These are phyloP conservation scores for Hypolimnas misippus DNA, from an alignment of 2,888 invertebrate genomes.

Conservation along the genomic window DNA sequence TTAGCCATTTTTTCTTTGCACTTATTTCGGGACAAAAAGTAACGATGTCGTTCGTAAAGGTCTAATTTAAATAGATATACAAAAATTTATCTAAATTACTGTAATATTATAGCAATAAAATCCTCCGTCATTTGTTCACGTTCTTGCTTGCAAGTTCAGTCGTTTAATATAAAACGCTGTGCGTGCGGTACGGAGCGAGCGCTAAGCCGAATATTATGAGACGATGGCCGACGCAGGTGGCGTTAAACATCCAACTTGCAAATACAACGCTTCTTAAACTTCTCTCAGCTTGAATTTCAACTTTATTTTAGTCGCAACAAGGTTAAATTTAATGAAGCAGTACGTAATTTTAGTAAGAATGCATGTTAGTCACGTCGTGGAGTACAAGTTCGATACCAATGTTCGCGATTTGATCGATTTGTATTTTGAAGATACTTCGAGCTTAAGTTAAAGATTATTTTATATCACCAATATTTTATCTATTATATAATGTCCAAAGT, in stretches of 20 bases:
- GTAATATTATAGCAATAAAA: neutral
- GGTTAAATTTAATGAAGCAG: slow-evolving; percentile 41
- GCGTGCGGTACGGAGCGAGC: slow-evolving; percentile 50
- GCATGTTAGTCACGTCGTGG: slow-evolving; percentile 47
- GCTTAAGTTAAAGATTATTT: neutral
- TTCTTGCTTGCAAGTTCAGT: slow-evolving; percentile 48
- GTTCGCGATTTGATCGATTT: slow-evolving; percentile 38
- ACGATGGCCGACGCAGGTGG: slow-evolving; percentile 78
- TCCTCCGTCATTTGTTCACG: slow-evolving; percentile 25
- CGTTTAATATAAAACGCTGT: slow-evolving; percentile 53
- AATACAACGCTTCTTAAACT: slow-evolving; percentile 41
- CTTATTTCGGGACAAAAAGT: too few relatives aligned
- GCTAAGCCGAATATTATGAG: slow-evolving; percentile 85
- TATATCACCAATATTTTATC: neutral
- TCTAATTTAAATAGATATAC: neutral
- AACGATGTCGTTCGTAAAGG: too few relatives aligned
- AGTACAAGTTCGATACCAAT: slow-evolving; percentile 32
- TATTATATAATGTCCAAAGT: neutral
- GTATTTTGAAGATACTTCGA: slow-evolving; percentile 11
- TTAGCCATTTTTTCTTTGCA: too few relatives aligned
- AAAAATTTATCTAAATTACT: neutral
- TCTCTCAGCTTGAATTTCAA: slow-evolving; percentile 41
- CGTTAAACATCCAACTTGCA: slow-evolving; percentile 76
- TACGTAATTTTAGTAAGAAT: slow-evolving; percentile 51
- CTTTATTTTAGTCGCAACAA: slow-evolving; percentile 10